A percentile compares a stretch with the other conserved stretches of the same genome.
Evolutionary conservation across 2,113 vertebrate species (phyloP).

Genomic region (Malurus elegans): DNA sequence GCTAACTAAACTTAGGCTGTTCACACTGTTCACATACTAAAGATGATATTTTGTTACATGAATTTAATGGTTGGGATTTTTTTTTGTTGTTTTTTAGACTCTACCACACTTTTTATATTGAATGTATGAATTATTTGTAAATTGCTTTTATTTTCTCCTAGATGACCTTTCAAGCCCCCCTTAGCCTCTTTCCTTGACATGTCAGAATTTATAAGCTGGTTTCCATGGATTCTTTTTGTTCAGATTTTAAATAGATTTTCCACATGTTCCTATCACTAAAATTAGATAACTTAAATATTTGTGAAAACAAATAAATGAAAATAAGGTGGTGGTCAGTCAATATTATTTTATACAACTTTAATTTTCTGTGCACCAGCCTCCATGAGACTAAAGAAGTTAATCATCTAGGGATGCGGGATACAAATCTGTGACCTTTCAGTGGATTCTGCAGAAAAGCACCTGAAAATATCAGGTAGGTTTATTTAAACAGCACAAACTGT

Average conservation of each 20-base stretch:
- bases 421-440: background rate
- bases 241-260: background rate
- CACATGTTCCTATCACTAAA: background rate
- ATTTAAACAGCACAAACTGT: background rate
- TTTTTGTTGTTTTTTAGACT: background rate
- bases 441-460: background rate
- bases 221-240: background rate
- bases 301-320: background rate
- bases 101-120: background rate
- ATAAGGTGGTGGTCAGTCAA: background rate
- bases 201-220: background rate
- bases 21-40: background rate
- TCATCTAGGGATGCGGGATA: background rate
- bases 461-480: background rate
- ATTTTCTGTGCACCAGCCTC: background rate
- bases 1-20: background rate
- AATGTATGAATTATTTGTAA: background rate
- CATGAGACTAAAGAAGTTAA: background rate
- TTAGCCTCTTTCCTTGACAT: background rate
- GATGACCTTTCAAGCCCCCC: background rate
- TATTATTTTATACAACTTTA: background rate
- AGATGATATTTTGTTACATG: background rate
- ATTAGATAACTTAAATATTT: background rate
- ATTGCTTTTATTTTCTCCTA: background rate
- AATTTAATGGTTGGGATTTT: background rate